Conservation (phyloP, 2,888 invertebrate species). For the Eilema depressum region DNA sequence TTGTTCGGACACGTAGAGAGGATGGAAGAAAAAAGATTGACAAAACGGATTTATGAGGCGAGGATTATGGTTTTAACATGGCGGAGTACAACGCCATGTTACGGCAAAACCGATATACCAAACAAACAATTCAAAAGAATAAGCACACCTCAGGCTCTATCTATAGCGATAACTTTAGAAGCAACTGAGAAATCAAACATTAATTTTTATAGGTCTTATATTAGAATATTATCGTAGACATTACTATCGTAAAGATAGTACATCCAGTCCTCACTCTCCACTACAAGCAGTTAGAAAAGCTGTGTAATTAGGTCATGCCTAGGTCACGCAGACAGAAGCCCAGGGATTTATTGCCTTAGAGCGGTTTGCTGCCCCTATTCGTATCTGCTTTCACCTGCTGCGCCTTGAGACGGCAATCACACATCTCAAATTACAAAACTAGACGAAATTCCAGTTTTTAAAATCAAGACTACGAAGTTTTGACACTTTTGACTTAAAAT, state of each 20-base stretch:
- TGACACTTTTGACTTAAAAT: too few species aligned
- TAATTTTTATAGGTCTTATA: background rate
- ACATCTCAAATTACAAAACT: background rate
- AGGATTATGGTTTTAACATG: too few species aligned
- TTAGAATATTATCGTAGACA: background rate
- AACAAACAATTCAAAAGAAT: too few species aligned
- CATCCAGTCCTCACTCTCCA: constrained; percentile 9
- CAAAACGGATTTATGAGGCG: too few species aligned
- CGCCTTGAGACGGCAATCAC: background rate
- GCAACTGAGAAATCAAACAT: too few species aligned
- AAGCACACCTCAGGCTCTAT: too few species aligned
- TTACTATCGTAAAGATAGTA: background rate
- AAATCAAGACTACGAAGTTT: too few species aligned
- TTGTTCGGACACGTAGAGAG: too few species aligned
- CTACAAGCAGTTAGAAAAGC: constrained; percentile 40
- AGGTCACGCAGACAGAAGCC: constrained; percentile 52
- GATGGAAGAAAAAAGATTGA: background rate
- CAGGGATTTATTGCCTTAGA: constrained; percentile 50
- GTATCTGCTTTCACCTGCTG: constrained; percentile 47
- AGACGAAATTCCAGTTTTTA: too few species aligned
- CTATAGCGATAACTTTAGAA: too few species aligned
- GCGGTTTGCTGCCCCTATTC: constrained; percentile 22
- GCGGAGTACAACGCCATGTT: too few species aligned
- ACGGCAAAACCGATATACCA: too few species aligned
- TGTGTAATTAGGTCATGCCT: constrained; percentile 59